Conservation (phyloP, 2,113 vertebrate species). For the Callipepla squamata region DNA sequence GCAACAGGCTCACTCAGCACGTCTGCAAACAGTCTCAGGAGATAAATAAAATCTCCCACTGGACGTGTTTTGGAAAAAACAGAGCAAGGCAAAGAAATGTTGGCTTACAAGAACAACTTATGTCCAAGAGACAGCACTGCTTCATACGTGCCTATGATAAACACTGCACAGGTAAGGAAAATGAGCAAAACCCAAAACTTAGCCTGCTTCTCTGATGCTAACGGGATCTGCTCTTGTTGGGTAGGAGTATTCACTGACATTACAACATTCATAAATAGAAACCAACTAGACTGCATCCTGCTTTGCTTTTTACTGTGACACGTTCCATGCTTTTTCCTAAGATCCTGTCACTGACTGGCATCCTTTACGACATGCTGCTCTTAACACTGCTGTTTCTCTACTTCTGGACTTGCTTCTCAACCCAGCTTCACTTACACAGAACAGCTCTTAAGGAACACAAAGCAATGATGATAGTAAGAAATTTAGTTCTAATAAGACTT, state of each 20-base stretch:
- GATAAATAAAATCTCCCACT: constrained; percentile 36
- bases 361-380: background rate
- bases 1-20: constrained; percentile 34
- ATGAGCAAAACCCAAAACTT: background rate
- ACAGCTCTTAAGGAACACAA: background rate
- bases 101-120: background rate
- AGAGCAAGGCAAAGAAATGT: background rate
- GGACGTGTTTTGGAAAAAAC: constrained; percentile 5
- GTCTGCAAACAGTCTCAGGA: constrained; percentile 12
- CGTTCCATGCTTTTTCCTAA: background rate
- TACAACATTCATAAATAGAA: background rate
- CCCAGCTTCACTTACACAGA: background rate
- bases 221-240: background rate
- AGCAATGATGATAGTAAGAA: background rate
- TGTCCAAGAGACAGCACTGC: background rate
- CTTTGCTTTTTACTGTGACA: background rate
- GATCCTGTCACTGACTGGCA: background rate
- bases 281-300: background rate
- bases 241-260: background rate
- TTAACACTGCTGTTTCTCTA: background rate
- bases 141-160: background rate
- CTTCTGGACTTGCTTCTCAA: background rate
- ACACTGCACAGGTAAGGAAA: background rate
- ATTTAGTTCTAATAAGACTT: background rate
- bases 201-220: background rate